Evolutionary conservation across 2,113 vertebrate species (phyloP), one percentile per base, ranked within the genome.

Genomic region (Neolamprologus kungweensis): DNA sequence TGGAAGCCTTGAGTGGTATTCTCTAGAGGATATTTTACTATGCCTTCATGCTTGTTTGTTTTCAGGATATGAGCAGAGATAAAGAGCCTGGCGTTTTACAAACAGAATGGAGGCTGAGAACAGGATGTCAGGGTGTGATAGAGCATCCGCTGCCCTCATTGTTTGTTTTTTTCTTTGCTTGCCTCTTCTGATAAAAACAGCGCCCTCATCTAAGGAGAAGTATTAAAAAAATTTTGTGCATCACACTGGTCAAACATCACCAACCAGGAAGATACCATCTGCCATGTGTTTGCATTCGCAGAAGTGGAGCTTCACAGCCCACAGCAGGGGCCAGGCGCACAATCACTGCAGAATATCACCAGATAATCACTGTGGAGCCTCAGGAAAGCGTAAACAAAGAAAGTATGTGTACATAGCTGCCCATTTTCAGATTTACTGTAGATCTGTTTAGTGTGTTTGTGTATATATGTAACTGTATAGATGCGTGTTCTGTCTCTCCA

Each of bases 321-420:
- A 42, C 82, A 81, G 53, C 71, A 45, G 40, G 57, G 71, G 21
- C 88, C 75, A 12, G 21, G 58, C 47, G 2, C 81, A 81, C 71
- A 89, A 90, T 94, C 91, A 6, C 81, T 45, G 80, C 83, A 82
- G 26, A 84, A 50, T 81, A 93, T 91, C 93, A 47, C 19, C 78
- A 93, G 91, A 95, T 93, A 89, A 93, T 91, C 91, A 42, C 79
- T 7, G 54, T 89, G 91, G 93, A 94, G 95, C 94, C 90, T 9
- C 88, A 85, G 55, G 82, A 65, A 90, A 53, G 68, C 53, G 75
- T 87, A 92, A 95, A 91, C 85, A 90, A 28, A 65, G 21, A 68
- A 37, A 86, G 71, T 7, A 19, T 50, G 50, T 42, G 50, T 83
- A 80, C 16, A 10, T 84, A 81, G 81, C 37, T 87, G 85, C 86